Base-by-base conservation (phyloP, 1,140 invertebrate genomes). In the Agrilus planipennis region DNA sequence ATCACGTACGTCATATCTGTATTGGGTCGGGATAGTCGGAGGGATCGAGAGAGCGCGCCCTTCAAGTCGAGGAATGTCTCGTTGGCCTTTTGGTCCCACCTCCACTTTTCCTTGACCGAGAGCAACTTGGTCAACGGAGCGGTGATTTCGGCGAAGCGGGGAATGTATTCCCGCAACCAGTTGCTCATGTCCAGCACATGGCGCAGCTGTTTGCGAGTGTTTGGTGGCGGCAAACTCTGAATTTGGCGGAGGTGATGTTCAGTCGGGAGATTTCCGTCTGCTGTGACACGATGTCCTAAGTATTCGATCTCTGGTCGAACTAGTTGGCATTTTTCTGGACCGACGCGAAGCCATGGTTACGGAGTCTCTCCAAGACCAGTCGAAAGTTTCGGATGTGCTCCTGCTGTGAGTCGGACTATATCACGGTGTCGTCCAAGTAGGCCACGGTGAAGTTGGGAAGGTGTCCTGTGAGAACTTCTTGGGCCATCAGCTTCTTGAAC, bases 401-500 rank as follows among this genome's bases (percentile, higher is more conserved):
- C 10, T 45, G 39, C 10, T 15, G 4, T 16, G 15, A 16, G 11
- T 9, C 10, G 12, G 38, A 30, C n/a, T 30, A 12, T 5, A 40
- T 17, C n/a, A 40, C 21, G n/a, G 31, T 40, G 15, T 40, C 44
- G 35, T 46, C 46, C 5, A 49, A 20, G 30, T 49, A 49, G 2
- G 30, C 42, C 10, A 49, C 38, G 12, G 36, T 44, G 17, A 38
- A 23, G 2, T 43, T 43, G 14, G 22, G 22, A n/a, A 47, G 21
- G 16, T 30, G 25, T n/a, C 6, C 16, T 6, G 25, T 27, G 4
- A 40, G n/a, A 14, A 61, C 25, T 3, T 41, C 10, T 34, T 55
- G 49, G n/a, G 5, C 32, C 6, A 56, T 47, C 1, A 51, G 12
- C 11, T 60, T 25, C 32, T 54, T 50, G 39, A 51, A 60, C 0